Conservation (phyloP, 2,888 invertebrate species). For the Pyrocoelia pectoralis region DNA sequence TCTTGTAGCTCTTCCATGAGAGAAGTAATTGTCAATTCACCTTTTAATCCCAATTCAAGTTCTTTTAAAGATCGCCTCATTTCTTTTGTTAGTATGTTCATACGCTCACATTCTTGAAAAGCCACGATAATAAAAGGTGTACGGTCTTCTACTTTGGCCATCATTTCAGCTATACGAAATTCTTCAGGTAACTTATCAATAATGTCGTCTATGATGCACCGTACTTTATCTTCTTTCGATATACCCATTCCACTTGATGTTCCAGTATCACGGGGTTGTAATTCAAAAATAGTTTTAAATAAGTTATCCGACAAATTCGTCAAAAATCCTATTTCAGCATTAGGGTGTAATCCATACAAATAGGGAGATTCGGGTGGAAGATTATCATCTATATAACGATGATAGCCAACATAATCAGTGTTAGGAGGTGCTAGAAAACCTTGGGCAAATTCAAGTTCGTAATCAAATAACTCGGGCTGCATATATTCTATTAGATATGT, state of each 20-base stretch:
- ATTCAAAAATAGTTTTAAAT: slow-evolving; percentile 85
- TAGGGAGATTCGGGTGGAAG: slow-evolving; percentile 89
- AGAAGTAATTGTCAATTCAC: slow-evolving; percentile 90
- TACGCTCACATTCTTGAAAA: slow-evolving; percentile 93
- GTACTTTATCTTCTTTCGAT: slow-evolving; percentile 84
- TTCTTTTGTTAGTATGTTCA: slow-evolving; percentile 88
- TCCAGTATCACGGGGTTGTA: slow-evolving; percentile 87
- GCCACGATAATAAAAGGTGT: slow-evolving; percentile 93
- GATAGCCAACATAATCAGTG: slow-evolving; percentile 87
- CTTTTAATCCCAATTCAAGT: slow-evolving; percentile 88
- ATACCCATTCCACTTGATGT: slow-evolving; percentile 73
- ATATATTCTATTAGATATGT: slow-evolving; percentile 89
- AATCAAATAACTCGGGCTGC: slow-evolving; percentile 87
- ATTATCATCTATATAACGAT: slow-evolving; percentile 85
- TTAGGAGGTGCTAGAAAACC: slow-evolving; percentile 90
- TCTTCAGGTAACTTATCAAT: slow-evolving; percentile 88
- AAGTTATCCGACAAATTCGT: slow-evolving; percentile 86
- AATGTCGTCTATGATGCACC: slow-evolving; percentile 82
- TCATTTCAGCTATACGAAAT: slow-evolving; percentile 86
- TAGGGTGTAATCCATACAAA: slow-evolving; percentile 91
- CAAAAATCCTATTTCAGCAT: slow-evolving; percentile 94
- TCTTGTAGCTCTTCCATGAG: slow-evolving; percentile 91
- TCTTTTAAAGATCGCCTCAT: slow-evolving; percentile 84
- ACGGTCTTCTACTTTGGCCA: slow-evolving; percentile 86
- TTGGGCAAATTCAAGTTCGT: slow-evolving; percentile 81